A percentile compares a stretch with the other conserved stretches of the same genome.
phyloP scores from a whole-genome alignment of 2,797 vertebrate species.

The Sebastes iracundus region DNA sequence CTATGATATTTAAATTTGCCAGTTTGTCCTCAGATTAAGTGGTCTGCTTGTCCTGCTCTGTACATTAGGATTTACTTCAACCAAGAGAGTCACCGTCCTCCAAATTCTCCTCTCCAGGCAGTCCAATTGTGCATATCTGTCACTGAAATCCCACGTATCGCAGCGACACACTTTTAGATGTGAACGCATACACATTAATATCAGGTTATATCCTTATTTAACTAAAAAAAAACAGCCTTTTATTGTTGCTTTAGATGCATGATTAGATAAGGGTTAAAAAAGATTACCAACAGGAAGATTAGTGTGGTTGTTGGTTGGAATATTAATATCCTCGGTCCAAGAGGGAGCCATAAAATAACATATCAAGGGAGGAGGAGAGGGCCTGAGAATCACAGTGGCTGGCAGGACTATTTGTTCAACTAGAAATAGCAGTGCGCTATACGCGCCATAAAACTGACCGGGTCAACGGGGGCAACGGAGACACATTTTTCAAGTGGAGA shows the following conservation, averaged over 20 bases:
- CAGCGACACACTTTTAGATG: background rate
- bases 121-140: background rate
- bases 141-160: background rate
- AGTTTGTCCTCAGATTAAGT: background rate
- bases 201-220: background rate
- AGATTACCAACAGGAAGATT: background rate
- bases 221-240: background rate
- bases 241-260: background rate
- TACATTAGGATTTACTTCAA: background rate
- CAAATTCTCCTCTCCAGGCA: background rate
- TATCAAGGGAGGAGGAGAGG: constrained; percentile 18
- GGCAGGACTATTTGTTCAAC: constrained; percentile 30
- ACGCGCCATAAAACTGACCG: constrained; percentile 14
- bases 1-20: background rate
- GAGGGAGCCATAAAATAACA: constrained; percentile 47
- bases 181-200: background rate
- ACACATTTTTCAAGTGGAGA: background rate
- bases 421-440: constrained; percentile 29
- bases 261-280: background rate
- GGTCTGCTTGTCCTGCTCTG: background rate
- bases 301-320: constrained; percentile 3
- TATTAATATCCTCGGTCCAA: constrained; percentile 18
- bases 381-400: constrained; percentile 33
- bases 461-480: constrained; percentile 18
- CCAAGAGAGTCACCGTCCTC: background rate